A percentile compares a stretch with the other conserved stretches of the same genome.
phyloP scores from a whole-genome alignment of 30 jellyfish, hydroid and myxozoan genomes.

The Aurelia sp. region DNA sequence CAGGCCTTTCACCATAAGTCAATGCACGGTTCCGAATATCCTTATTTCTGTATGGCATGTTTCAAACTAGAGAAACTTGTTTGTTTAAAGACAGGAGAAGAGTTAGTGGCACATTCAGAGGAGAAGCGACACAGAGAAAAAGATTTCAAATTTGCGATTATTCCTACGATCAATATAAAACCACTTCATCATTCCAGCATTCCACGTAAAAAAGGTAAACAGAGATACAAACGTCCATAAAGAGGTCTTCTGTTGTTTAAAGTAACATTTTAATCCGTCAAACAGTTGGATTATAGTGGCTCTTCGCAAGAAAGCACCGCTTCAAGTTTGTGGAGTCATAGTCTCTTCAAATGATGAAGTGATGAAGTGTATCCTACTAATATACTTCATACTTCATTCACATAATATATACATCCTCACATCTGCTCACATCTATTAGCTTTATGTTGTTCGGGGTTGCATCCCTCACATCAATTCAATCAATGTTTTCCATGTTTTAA shows the following conservation, averaged over 20 bases:
- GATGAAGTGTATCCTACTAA: too few relatives aligned
- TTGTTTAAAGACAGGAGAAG: conserved; percentile 74
- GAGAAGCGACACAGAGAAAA: conserved; percentile 54
- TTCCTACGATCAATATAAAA: conserved; percentile 28
- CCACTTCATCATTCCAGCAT: too few relatives aligned
- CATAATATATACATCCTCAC: too few relatives aligned
- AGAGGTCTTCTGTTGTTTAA: not conserved
- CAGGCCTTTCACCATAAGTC: conserved; percentile 96
- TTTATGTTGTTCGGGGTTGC: too few relatives aligned
- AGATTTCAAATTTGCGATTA: conserved; percentile 75
- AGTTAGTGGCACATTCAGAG: conserved; percentile 67
- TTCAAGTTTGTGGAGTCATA: too few relatives aligned
- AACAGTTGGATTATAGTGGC: too few relatives aligned
- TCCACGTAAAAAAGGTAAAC: too few relatives aligned
- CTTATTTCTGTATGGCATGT: conserved; percentile 94
- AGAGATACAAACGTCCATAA: not conserved
- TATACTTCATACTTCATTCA: too few relatives aligned
- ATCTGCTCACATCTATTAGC: too few relatives aligned
- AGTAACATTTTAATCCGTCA: not conserved
- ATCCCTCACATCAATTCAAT: too few relatives aligned
- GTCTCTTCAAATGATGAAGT: too few relatives aligned
- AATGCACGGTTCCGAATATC: conserved; percentile 72
- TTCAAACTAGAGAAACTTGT: conserved; percentile 73
- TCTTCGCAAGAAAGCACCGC: not conserved
- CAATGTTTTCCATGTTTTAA: too few relatives aligned